A percentile compares a stretch with the other conserved stretches of the same genome.
phyloP scores from a whole-genome alignment of 2,113 vertebrate genomes.

The Zosterops hypoxanthus region DNA sequence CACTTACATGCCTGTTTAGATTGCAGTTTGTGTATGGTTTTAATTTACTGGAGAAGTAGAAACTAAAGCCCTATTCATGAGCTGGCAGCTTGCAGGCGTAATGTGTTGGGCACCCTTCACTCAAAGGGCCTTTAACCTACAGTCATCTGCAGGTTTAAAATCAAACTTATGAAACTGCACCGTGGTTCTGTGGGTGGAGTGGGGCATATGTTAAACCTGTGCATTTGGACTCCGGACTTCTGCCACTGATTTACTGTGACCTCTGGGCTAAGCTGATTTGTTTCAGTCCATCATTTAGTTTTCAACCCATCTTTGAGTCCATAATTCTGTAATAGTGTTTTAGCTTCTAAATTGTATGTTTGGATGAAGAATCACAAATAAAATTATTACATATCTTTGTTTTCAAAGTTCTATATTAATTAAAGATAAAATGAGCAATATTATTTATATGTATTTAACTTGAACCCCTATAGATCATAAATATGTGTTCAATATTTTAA shows the following conservation, averaged over 20 bases:
- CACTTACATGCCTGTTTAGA: background rate
- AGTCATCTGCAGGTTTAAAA: background rate
- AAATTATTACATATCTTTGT: background rate
- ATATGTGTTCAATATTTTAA: background rate
- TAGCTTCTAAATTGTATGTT: background rate
- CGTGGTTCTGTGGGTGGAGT: fast-evolving
- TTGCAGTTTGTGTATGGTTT: background rate
- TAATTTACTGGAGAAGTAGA: background rate
- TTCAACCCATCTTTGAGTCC: background rate
- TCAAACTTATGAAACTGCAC: background rate
- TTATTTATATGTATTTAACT: background rate
- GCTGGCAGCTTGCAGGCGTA: background rate
- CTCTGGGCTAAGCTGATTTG: background rate
- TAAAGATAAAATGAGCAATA: background rate
- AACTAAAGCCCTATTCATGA: background rate
- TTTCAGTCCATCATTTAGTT: background rate
- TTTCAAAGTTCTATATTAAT: background rate
- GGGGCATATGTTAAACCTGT: background rate
- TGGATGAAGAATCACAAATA: background rate
- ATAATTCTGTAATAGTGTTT: background rate
- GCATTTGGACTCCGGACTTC: background rate
- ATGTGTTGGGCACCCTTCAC: background rate
- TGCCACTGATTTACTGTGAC: background rate
- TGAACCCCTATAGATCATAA: background rate
- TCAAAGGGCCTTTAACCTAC: background rate